Evolutionary conservation across 1,140 invertebrate species (phyloP), one percentile per base, ranked within the genome.

Genomic region (Eufriesea mexicana): DNA sequence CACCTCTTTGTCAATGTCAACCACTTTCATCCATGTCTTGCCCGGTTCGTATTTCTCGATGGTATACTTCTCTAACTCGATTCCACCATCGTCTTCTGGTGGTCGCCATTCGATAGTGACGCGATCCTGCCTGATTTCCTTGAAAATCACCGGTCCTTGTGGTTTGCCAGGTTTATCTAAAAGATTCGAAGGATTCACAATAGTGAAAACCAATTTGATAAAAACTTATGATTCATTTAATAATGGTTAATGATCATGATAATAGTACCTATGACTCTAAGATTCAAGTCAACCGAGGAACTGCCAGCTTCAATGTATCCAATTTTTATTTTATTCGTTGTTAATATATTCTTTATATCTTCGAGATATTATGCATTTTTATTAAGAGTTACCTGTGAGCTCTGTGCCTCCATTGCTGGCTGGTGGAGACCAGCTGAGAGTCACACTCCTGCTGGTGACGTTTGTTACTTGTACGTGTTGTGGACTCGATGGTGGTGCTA

Each of bases 381-480:
- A 35, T 54, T 71, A 25, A 59, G 57, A 86, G 86, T 92, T 94
- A 97, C 96, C 97, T 84, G 97, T 98, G 35, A 99, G 95, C 90
- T 97, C 96, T 74, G 97, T 96, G 84, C 98, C 98, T 89, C 98
- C 98, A 81, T 97, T 97, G 86, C 96, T 96, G 78, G 95, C 94
- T 20, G 98, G 98, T 67, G 97, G 96, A 85, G 96, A 96, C 98
- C 98, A 99, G 87, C 96, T 95, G 25, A 99, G 94, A 9, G 97
- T 98, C 0, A 98, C 97, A 88, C 97, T 98, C 91, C 97, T 96
- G 84, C 97, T 98, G 4, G 98, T 98, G 16, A 98, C 95, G 86
- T 98, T 97, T 20, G 95, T 96, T 0, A 98, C 96, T 70, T 95
- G 94, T 16, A 99, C 95, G 88, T 97, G 97, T 75, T 96, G 96